phyloP scores from a whole-genome alignment of 2,888 invertebrate species.

The Nudaria mundana region DNA sequence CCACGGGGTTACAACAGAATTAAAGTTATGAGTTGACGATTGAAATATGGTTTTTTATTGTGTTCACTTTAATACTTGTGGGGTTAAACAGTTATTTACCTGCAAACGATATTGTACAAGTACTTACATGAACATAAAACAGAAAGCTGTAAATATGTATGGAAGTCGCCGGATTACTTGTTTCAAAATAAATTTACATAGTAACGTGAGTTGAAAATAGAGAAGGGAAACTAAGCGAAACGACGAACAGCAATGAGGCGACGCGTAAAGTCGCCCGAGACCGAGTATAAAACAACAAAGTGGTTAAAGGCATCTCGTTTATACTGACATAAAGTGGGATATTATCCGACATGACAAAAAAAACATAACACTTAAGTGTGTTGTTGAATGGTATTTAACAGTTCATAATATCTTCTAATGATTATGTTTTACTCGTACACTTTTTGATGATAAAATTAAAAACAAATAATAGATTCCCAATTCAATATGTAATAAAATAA shows the following conservation, averaged over 20 bases:
- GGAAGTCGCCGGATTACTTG: conserved; percentile 45
- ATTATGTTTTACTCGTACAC: conserved; percentile 57
- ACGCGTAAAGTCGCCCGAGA: conserved; percentile 73
- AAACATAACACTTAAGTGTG: too few species aligned
- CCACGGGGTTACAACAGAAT: too few species aligned
- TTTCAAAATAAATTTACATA: conserved; percentile 71
- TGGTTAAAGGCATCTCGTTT: conserved; percentile 71
- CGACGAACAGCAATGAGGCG: conserved; percentile 77
- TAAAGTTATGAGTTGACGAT: too few species aligned
- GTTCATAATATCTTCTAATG: conserved; percentile 59
- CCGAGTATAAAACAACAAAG: conserved; percentile 80
- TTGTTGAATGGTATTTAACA: conserved; percentile 53
- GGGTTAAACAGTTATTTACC: neutral
- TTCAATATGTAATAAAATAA: conserved; percentile 11
- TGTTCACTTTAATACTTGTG: too few species aligned
- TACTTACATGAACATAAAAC: conserved; percentile 12
- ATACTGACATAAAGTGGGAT: conserved; percentile 66
- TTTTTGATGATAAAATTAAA: too few species aligned
- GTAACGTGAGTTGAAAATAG: conserved; percentile 75
- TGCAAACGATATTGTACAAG: neutral
- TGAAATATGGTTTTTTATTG: too few species aligned
- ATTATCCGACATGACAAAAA: conserved; percentile 65
- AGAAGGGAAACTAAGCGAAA: conserved; percentile 74
- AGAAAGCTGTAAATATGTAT: conserved; percentile 33
- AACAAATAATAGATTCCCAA: too few species aligned